These are phyloP conservation scores for Oegoconia quadripuncta DNA, from an alignment of 2,888 invertebrate species.

Conservation along the genomic window DNA sequence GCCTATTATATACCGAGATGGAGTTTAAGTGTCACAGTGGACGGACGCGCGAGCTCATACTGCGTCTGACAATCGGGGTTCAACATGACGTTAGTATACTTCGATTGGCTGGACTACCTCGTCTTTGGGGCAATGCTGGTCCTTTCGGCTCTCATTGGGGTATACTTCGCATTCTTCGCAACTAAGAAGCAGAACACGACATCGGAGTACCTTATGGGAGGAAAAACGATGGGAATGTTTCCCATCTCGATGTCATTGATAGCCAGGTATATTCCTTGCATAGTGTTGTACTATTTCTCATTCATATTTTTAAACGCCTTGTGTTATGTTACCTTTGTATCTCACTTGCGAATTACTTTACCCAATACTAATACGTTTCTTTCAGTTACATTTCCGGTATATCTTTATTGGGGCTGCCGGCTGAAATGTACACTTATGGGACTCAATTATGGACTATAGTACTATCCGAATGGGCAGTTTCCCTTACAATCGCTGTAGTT, in stretches of 20 bases:
- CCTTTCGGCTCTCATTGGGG: constrained; percentile 82
- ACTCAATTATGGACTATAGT: constrained; percentile 85
- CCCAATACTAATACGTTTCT: constrained; percentile 20
- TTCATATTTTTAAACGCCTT: background rate
- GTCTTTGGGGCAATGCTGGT: constrained; percentile 83
- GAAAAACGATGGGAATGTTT: constrained; percentile 87
- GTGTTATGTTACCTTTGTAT: background rate
- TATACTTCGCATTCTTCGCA: constrained; percentile 85
- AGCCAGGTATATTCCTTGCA: constrained; percentile 80
- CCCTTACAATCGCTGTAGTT: constrained; percentile 81
- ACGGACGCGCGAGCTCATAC: constrained; percentile 42
- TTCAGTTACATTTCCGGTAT: constrained; percentile 87
- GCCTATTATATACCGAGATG: constrained; percentile 54
- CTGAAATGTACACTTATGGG: constrained; percentile 88
- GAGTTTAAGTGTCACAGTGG: constrained; percentile 45
- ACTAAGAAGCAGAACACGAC: constrained; percentile 84
- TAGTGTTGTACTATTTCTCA: background rate
- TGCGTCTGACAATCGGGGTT: constrained; percentile 16
- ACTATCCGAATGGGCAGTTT: constrained; percentile 82
- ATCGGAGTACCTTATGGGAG: constrained; percentile 85
- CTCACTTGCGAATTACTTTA: background rate
- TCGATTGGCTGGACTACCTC: constrained; percentile 82
- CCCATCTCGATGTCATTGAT: constrained; percentile 88
- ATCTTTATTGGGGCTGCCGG: constrained; percentile 84
- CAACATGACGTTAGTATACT: constrained; percentile 63